phyloP scores from a whole-genome alignment of 2,113 vertebrate species.

The Syngnathus scovelli region DNA sequence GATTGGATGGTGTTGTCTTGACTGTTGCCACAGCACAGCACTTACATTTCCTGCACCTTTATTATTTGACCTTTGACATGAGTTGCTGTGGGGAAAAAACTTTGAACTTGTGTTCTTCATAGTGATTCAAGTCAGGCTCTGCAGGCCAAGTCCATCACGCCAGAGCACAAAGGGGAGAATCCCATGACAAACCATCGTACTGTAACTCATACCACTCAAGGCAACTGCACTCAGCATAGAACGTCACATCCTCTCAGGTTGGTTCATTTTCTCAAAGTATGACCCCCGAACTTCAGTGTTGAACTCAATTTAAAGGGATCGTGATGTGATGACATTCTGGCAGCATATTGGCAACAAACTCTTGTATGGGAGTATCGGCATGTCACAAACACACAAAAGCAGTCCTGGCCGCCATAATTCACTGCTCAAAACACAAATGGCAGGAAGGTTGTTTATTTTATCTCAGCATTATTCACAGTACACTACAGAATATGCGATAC shows the following conservation, averaged over 20 bases:
- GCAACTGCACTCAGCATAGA: not conserved
- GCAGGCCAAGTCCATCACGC: slow-evolving; percentile 72
- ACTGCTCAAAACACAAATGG: too few relatives aligned
- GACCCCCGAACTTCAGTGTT: too few relatives aligned
- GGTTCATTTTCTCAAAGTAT: not conserved
- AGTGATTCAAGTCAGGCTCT: slow-evolving; percentile 78
- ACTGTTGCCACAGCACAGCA: slow-evolving; percentile 6
- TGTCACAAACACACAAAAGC: too few relatives aligned
- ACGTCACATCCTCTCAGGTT: slow-evolving; percentile 56
- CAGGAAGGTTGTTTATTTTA: too few relatives aligned
- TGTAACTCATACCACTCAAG: slow-evolving; percentile 19
- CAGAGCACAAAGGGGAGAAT: slow-evolving; percentile 70
- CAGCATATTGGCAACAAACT: too few relatives aligned
- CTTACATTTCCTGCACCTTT: not conserved
- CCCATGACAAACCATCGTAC: slow-evolving; percentile 44
- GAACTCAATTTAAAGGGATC: too few relatives aligned
- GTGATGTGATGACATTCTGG: too few relatives aligned
- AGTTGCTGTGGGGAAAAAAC: not conserved
- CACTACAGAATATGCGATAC: too few relatives aligned
- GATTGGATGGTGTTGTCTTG: not conserved
- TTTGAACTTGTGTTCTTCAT: slow-evolving; percentile 8
- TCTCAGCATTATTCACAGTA: too few relatives aligned
- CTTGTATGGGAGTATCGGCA: too few relatives aligned
- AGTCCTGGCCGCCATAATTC: too few relatives aligned
- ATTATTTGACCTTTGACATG: not conserved